Evolutionary conservation across 2,113 vertebrate genomes (phyloP).

Genomic region (Peromyscus polionotus): DNA sequence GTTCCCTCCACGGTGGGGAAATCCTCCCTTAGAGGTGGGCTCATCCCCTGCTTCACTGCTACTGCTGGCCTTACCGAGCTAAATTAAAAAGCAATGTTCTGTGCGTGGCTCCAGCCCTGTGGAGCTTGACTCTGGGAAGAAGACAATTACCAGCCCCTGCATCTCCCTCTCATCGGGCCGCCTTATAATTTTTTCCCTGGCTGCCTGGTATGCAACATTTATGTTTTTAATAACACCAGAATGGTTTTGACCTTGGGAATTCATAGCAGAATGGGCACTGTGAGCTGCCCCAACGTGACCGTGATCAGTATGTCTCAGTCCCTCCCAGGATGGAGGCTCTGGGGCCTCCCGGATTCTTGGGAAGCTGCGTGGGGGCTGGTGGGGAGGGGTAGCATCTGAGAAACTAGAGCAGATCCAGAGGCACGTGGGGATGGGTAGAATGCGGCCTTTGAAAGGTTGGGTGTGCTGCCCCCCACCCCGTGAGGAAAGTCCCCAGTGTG

Average conservation of each 20-base stretch:
- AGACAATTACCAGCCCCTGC: constrained; percentile 83
- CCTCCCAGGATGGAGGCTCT: constrained; percentile 52
- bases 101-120: constrained; percentile 83
- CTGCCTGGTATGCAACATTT: constrained; percentile 86
- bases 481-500: neutral
- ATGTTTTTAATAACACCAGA: constrained; percentile 87
- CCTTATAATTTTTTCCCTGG: constrained; percentile 82
- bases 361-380: neutral
- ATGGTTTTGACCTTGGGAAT: constrained; percentile 88
- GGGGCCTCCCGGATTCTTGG: neutral
- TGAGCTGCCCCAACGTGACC: constrained; percentile 60
- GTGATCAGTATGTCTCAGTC: constrained; percentile 77
- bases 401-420: neutral
- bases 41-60: constrained; percentile 82
- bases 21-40: neutral
- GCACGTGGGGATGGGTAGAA: neutral
- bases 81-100: constrained; percentile 89
- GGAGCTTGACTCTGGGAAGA: constrained; percentile 83
- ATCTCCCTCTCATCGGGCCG: constrained; percentile 77
- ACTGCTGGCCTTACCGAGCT: constrained; percentile 86
- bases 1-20: neutral
- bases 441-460: neutral
- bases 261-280: constrained; percentile 79
- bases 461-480: neutral
- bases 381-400: neutral